These are phyloP conservation scores for Leptobrachium leishanense DNA, from an alignment of 2,113 vertebrate genomes.

Conservation along the genomic window DNA sequence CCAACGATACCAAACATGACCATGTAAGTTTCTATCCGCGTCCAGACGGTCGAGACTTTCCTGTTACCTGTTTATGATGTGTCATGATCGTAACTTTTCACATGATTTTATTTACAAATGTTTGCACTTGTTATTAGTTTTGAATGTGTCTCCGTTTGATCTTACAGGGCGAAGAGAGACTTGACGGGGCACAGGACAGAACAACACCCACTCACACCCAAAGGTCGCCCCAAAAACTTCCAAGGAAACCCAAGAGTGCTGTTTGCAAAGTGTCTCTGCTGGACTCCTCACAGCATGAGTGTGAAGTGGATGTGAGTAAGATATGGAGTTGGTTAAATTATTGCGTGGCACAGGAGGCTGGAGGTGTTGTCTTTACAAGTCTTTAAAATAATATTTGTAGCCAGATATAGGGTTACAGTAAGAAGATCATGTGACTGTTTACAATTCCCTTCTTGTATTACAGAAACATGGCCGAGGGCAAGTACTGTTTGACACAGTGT, in stretches of 20 bases:
- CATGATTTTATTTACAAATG: too few relatives aligned
- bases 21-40: too few relatives aligned
- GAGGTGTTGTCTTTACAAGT: too few relatives aligned
- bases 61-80: too few relatives aligned
- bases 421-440: neutral
- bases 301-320: conserved; percentile 84
- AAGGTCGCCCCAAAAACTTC: conserved; percentile 89
- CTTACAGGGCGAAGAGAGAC: conserved; percentile 71
- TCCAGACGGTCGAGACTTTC: too few relatives aligned
- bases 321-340: too few relatives aligned
- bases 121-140: too few relatives aligned
- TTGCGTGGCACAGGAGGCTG: too few relatives aligned
- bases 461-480: conserved; percentile 94
- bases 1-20: too few relatives aligned
- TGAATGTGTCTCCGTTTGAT: neutral
- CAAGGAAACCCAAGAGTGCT: conserved; percentile 84
- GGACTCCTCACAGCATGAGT: conserved; percentile 85
- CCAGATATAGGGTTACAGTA: too few relatives aligned
- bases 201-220: conserved; percentile 89
- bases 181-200: conserved; percentile 87
- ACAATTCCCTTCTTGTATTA: conserved; percentile 13
- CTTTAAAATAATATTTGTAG: too few relatives aligned
- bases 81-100: too few relatives aligned
- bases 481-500: conserved; percentile 87
- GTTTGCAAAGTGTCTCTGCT: conserved; percentile 89